A percentile compares a stretch with the other conserved stretches of the same genome.
phyloP scores from a whole-genome alignment of 2,113 vertebrate species.

The Cyphomyrus plagiostoma region DNA sequence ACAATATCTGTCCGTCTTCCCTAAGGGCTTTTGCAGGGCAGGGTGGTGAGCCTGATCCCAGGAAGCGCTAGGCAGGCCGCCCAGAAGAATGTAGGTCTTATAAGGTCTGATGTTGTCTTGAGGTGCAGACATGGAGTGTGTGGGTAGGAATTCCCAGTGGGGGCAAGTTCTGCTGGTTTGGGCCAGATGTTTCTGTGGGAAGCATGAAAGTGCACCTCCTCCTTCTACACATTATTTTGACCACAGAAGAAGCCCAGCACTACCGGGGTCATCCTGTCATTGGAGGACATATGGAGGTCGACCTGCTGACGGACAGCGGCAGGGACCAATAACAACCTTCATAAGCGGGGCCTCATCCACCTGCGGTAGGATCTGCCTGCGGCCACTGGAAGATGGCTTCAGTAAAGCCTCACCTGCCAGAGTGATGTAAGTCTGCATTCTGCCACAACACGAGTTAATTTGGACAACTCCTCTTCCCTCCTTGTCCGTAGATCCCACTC shows the following conservation, averaged over 20 bases:
- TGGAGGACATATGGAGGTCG: neutral
- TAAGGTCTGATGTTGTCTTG: neutral
- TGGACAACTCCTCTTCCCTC: constrained; percentile 18
- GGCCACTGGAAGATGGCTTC: neutral
- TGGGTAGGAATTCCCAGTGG: neutral
- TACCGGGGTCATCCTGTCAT: neutral
- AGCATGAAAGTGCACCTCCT: neutral
- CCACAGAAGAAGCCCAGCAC: neutral
- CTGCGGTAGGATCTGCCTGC: neutral
- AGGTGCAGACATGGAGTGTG: constrained; percentile 9
- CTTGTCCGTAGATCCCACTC: neutral
- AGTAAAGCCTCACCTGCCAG: neutral
- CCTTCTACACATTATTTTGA: neutral
- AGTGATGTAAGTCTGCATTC: neutral
- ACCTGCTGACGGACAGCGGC: neutral
- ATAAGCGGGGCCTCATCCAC: neutral
- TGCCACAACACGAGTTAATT: neutral
- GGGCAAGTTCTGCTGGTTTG: neutral
- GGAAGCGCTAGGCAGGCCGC: neutral
- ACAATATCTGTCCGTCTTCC: neutral
- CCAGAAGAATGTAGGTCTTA: neutral
- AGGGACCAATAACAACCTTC: neutral
- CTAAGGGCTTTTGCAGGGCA: neutral
- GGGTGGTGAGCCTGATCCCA: neutral
- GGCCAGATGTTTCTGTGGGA: constrained; percentile 10